Conservation (phyloP, 2,797 vertebrate genomes). For the Ambastaia sidthimunki region DNA sequence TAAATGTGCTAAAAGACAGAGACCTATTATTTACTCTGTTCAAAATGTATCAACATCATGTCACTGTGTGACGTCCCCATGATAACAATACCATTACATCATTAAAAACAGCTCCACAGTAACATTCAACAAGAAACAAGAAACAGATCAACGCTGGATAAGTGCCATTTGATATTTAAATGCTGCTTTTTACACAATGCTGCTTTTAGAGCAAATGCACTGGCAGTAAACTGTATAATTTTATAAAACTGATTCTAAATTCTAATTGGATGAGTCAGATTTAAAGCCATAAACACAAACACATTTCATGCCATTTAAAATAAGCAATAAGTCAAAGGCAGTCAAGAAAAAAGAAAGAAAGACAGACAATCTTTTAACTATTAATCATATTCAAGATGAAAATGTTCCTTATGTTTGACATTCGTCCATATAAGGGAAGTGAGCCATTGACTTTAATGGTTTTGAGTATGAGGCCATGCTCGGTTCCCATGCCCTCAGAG, state of each 20-base stretch:
- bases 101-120: background rate
- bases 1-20: conserved; percentile 44
- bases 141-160: background rate
- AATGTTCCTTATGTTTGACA: conserved; percentile 35
- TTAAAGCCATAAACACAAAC: too few species aligned
- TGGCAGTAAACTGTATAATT: too few species aligned
- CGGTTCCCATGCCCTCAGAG: conserved; percentile 47
- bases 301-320: too few species aligned
- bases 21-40: conserved; percentile 39
- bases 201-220: too few species aligned
- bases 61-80: background rate
- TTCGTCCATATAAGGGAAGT: conserved; percentile 36
- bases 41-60: conserved; percentile 25
- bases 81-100: background rate
- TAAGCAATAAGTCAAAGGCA: too few species aligned
- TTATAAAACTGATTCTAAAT: too few species aligned
- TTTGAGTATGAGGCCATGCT: conserved; percentile 25
- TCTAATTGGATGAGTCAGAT: too few species aligned
- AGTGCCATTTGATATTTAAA: background rate
- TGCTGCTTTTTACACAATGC: background rate
- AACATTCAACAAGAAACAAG: too few species aligned
- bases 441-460: conserved; percentile 37
- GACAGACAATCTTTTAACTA: background rate
- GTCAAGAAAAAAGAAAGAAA: too few species aligned
- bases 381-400: conserved; percentile 16